Evolutionary conservation across 2,888 invertebrate species (phyloP), one percentile per base, ranked within the genome.

Genomic region (Acleris sparsana): DNA sequence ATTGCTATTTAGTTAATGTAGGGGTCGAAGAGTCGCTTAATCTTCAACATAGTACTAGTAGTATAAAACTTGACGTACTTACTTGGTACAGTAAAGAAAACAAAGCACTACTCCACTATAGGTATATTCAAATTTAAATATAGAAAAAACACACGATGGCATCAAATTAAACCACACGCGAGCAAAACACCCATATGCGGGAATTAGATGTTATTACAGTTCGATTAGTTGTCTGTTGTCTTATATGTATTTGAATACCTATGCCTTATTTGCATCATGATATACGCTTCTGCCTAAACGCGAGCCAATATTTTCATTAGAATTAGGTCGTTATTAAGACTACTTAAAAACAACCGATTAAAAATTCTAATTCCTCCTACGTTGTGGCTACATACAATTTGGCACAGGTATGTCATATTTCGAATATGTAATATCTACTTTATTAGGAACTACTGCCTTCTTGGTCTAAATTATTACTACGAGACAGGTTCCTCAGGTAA

Each of bases 371-470:
- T 67, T 63, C 57, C 43, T 58, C 43, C 57, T 67, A 63, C 51
- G 62, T 51, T 25, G 61, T 49, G 59, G 48, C 71, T 73, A 73
- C 63, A 63, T 73, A 73, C 63, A 63, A 73, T 84, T 85, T 85
- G 84, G 85, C 84, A 86, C 84, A 77, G 72, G 70, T 70, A 65
- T 11, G 39, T 39, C 39, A 63, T 73, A 70, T 71, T 78, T 75
- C 76, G 74, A 78, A 77, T 77, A 79, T 83, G 82, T 79, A 78
- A 81, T 81, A 80, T 75, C 77, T 73, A 73, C 66, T 71, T 74
- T 72, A 65, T 58, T 57, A 71, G 73, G 52, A 60, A 64, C 56
- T 60, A 53, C 59, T 59, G 53, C 55, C 55, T 61, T 64, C 25
- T 65, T 55, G 65, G 60, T 65, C 64, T 61, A 56, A 56, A 51